Percentiles rank a stretch among this genome's conserved stretches.
phyloP scores from a whole-genome alignment of 2,113 vertebrate species.

The Campylomormyrus tamandua region DNA sequence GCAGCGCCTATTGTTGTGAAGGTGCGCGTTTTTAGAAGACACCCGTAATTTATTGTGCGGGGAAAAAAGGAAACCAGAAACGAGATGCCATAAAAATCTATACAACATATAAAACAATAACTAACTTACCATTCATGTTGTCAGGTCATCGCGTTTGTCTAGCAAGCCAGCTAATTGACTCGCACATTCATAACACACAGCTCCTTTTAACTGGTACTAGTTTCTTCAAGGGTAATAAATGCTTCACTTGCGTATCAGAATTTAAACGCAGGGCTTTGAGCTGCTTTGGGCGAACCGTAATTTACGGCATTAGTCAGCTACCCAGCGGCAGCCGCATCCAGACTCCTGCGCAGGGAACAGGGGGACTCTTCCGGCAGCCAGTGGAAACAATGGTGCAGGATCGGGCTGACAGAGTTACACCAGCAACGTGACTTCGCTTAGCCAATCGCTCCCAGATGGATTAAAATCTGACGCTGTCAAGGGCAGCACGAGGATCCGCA shows the following conservation, averaged over 20 bases:
- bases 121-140: slow-evolving; percentile 23
- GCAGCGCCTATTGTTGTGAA: not conserved
- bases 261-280: not conserved
- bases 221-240: not conserved
- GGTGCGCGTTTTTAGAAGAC: not conserved
- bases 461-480: not conserved
- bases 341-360: not conserved
- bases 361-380: slow-evolving; percentile 18
- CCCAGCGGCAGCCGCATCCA: slow-evolving; percentile 18
- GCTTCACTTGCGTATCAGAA: not conserved
- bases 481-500: not conserved
- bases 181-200: not conserved
- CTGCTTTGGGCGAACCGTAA: not conserved
- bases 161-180: not conserved
- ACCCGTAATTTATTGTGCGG: not conserved
- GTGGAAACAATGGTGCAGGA: slow-evolving; percentile 28
- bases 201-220: not conserved
- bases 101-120: not conserved
- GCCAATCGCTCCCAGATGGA: slow-evolving; percentile 28
- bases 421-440: slow-evolving; percentile 24
- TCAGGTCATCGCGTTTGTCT: slow-evolving; percentile 7
- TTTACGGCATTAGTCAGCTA: not conserved
- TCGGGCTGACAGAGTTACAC: slow-evolving; percentile 2
- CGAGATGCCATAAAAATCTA: not conserved
- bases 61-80: not conserved